Conservation (phyloP, 2,888 invertebrate species). For the Thymelicus acteon region DNA sequence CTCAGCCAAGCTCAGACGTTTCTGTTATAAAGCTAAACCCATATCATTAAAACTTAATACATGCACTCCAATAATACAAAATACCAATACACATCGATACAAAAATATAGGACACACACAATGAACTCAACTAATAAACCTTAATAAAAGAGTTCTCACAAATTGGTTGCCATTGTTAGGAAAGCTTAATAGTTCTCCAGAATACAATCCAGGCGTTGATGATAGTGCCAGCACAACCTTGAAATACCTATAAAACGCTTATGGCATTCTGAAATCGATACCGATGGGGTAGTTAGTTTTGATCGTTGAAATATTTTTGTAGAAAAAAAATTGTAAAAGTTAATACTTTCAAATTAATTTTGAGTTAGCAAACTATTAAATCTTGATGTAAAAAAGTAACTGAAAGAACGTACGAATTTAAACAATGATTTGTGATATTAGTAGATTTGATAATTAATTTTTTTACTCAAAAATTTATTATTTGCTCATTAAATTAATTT, state of each 20-base stretch:
- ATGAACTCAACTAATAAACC: background rate
- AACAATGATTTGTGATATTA: too few relatives aligned
- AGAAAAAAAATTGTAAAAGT: background rate
- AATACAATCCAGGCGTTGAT: slow-evolving; percentile 37
- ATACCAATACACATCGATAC: background rate
- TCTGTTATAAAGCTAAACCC: background rate
- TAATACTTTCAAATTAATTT: too few relatives aligned
- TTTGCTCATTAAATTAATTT: too few relatives aligned
- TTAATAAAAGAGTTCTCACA: slow-evolving; percentile 19
- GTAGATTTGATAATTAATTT: too few relatives aligned
- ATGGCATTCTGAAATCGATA: slow-evolving; percentile 64
- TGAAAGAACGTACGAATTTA: too few relatives aligned
- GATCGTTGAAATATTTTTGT: slow-evolving; percentile 46
- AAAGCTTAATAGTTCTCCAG: slow-evolving; percentile 24
- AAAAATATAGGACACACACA: slow-evolving; percentile 7
- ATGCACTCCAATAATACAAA: background rate
- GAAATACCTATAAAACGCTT: slow-evolving; percentile 68
- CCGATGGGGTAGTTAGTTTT: slow-evolving; percentile 50
- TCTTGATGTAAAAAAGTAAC: too few relatives aligned
- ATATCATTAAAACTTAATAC: background rate
- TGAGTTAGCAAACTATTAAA: too few relatives aligned
- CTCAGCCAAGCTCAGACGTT: too few relatives aligned
- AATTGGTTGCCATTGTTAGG: slow-evolving; percentile 23
- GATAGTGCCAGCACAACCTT: slow-evolving; percentile 56
- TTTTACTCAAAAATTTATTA: too few relatives aligned